phyloP scores from a whole-genome alignment of 2,797 vertebrate species.

The Huso huso region DNA sequence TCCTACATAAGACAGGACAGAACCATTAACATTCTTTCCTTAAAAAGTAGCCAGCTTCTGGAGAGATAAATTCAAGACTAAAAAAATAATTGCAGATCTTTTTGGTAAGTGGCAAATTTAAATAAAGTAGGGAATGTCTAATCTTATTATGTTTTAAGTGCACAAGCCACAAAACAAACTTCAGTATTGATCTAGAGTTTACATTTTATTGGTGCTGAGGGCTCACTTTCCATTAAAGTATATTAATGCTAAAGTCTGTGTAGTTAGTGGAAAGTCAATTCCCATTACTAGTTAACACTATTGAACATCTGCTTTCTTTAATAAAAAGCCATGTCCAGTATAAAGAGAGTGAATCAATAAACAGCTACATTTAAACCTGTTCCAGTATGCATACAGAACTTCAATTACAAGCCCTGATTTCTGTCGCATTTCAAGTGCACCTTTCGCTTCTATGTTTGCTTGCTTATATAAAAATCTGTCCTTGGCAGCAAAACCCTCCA shows the following conservation, averaged over 20 bases:
- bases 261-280: conserved; percentile 94
- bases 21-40: too few species aligned
- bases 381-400: conserved; percentile 9
- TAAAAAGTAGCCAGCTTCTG: too few species aligned
- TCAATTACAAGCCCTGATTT: too few species aligned
- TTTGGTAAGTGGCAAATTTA: too few species aligned
- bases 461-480: conserved; percentile 40
- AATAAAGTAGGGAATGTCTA: conserved; percentile 42
- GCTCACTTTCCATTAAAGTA: conserved; percentile 78
- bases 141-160: conserved; percentile 27
- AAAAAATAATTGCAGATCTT: too few species aligned
- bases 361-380: conserved; percentile 58
- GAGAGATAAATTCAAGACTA: too few species aligned
- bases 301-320: conserved; percentile 91
- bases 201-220: conserved; percentile 46
- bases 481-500: conserved; percentile 40
- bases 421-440: too few species aligned
- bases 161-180: conserved; percentile 46
- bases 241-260: conserved; percentile 82
- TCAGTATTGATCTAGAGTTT: conserved; percentile 64
- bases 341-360: conserved; percentile 71
- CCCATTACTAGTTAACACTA: conserved; percentile 87
- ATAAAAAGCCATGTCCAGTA: conserved; percentile 82
- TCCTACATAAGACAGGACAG: too few species aligned
- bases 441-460: conserved; percentile 25